Conservation (phyloP, 2,797 vertebrate species). For the Pangasius djambal region DNA sequence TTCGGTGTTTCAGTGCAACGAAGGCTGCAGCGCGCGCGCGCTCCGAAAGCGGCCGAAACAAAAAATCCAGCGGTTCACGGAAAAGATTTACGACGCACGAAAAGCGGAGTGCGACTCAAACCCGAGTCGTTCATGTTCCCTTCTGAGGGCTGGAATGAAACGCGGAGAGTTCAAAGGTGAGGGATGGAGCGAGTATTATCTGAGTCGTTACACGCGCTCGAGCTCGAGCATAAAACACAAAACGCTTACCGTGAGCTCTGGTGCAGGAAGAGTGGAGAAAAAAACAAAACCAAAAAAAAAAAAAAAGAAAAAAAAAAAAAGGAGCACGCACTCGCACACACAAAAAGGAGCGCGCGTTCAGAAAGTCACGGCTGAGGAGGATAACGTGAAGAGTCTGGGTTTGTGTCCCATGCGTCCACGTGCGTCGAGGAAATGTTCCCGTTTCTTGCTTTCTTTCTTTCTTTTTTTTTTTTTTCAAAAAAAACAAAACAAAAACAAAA, state of each 20-base stretch:
- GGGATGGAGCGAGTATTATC: constrained; percentile 35
- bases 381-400: neutral
- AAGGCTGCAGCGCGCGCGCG: neutral
- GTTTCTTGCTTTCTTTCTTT: neutral
- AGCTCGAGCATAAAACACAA: constrained; percentile 16
- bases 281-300: too few species aligned
- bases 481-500: neutral
- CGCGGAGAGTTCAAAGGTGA: constrained; percentile 49
- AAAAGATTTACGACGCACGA: neutral
- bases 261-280: neutral
- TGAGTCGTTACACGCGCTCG: neutral
- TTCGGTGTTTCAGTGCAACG: neutral
- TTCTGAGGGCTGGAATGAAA: neutral
- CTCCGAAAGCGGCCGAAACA: neutral
- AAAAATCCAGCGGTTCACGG: neutral
- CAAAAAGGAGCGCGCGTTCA: neutral
- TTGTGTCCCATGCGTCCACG: constrained; percentile 2
- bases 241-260: constrained; percentile 69
- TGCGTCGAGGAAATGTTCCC: neutral
- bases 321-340: neutral
- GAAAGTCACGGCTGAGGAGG: too few species aligned
- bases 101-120: neutral
- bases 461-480: neutral
- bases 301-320: too few species aligned
- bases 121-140: neutral